phyloP scores from a whole-genome alignment of 2,113 vertebrate species.

The Panurus biarmicus region DNA sequence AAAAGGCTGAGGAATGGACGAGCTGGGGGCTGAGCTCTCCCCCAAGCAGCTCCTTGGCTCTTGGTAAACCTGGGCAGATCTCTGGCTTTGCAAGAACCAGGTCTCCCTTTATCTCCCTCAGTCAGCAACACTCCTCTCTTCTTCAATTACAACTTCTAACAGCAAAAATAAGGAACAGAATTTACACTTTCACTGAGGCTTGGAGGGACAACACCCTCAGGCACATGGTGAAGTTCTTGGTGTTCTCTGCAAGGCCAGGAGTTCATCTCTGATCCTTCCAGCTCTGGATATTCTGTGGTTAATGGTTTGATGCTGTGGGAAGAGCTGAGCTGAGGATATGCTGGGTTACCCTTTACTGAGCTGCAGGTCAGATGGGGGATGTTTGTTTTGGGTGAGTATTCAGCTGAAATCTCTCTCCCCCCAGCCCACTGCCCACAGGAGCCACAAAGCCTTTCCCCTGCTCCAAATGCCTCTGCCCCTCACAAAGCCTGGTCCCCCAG shows the following conservation, averaged over 20 bases:
- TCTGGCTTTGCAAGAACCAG: background rate
- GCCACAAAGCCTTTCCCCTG: background rate
- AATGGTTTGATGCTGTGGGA: background rate
- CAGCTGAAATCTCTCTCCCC: background rate
- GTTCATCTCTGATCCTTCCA: background rate
- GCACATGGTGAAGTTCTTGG: too few relatives aligned
- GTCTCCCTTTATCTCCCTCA: background rate
- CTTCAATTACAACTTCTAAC: accelerated
- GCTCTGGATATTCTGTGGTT: background rate
- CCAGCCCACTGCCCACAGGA: accelerated
- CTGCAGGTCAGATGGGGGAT: background rate
- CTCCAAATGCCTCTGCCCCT: background rate
- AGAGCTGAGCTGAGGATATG: background rate
- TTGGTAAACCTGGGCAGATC: background rate
- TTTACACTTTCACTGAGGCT: background rate
- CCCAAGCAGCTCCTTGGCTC: background rate
- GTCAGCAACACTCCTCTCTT: accelerated
- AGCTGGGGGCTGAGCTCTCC: background rate
- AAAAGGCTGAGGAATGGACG: background rate
- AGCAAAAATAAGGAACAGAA: background rate
- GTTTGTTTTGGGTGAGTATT: background rate
- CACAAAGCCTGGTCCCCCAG: background rate
- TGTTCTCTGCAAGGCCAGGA: background rate
- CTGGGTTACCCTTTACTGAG: background rate
- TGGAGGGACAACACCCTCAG: background rate